phyloP scores from a whole-genome alignment of 2,113 vertebrate genomes.

The Lagopus leucura region DNA sequence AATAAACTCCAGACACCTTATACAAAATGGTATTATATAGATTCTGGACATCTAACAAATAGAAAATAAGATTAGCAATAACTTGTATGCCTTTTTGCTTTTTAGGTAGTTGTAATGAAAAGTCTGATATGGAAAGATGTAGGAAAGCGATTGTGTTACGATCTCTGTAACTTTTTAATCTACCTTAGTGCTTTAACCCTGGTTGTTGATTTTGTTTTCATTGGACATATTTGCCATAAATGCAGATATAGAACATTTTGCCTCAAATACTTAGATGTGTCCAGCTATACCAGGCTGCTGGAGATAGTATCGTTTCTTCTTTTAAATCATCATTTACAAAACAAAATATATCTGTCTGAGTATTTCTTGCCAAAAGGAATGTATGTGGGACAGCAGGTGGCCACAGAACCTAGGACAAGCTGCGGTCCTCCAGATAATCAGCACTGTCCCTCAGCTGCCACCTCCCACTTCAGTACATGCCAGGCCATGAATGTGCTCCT shows the following conservation, averaged over 20 bases:
- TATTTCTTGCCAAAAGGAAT: conserved; percentile 21
- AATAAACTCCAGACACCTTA: not conserved
- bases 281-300: not conserved
- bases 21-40: not conserved
- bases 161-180: not conserved
- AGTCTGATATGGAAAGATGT: not conserved
- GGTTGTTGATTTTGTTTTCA: not conserved
- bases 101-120: not conserved
- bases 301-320: not conserved
- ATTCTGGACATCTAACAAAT: not conserved
- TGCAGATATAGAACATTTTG: not conserved
- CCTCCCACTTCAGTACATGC: not conserved
- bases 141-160: not conserved
- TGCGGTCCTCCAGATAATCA: conserved; percentile 38
- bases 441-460: accelerated
- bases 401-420: conserved; percentile 48
- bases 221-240: not conserved
- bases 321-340: not conserved
- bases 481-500: conserved; percentile 51
- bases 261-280: not conserved
- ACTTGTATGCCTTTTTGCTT: not conserved
- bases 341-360: not conserved
- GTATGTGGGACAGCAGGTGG: conserved; percentile 19
- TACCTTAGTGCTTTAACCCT: not conserved
- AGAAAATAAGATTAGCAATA: not conserved